Percentiles rank a stretch among this genome's conserved stretches.
phyloP scores from a whole-genome alignment of 2,797 vertebrate species.

The Lutjanus campechanus region DNA sequence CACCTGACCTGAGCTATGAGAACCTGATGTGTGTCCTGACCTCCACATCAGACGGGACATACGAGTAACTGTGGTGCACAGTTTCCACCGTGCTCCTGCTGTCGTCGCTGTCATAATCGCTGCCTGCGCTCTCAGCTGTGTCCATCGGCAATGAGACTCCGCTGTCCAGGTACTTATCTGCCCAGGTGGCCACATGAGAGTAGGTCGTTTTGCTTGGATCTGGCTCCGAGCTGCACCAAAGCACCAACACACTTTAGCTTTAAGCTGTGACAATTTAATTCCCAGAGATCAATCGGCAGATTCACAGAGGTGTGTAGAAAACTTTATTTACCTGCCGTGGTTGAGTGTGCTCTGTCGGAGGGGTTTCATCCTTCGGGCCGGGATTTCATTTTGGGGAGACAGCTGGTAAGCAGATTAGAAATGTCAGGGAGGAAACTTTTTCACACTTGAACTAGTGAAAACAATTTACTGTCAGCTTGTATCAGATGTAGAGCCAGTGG shows the following conservation, averaged over 20 bases:
- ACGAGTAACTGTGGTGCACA: conserved; percentile 83
- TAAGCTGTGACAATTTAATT: conserved; percentile 41
- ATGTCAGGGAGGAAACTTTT: conserved; percentile 26
- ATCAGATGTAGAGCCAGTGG: conserved; percentile 14
- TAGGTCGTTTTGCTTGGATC: conserved; percentile 50
- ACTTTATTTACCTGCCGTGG: conserved; percentile 63
- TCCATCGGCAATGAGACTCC: conserved; percentile 79
- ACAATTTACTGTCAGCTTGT: conserved; percentile 21
- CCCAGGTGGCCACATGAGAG: conserved; percentile 81
- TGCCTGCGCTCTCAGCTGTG: conserved; percentile 61
- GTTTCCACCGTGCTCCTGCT: conserved; percentile 73
- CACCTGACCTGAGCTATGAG: not conserved
- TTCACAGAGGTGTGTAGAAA: conserved; percentile 15
- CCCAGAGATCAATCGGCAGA: conserved; percentile 13
- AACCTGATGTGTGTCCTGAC: conserved; percentile 56
- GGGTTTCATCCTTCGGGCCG: conserved; percentile 76
- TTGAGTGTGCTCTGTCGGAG: conserved; percentile 83
- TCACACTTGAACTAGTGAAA: conserved; percentile 22
- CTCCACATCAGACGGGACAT: conserved; percentile 83
- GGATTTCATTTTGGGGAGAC: conserved; percentile 71
- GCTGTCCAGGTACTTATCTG: conserved; percentile 85
- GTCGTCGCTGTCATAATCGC: conserved; percentile 82
- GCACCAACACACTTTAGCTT: conserved; percentile 17
- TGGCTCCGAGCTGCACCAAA: conserved; percentile 63
- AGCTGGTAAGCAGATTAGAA: conserved; percentile 65